These are phyloP conservation scores for Plagiodera versicolora DNA, from an alignment of 2,888 invertebrate species.

Conservation along the genomic window DNA sequence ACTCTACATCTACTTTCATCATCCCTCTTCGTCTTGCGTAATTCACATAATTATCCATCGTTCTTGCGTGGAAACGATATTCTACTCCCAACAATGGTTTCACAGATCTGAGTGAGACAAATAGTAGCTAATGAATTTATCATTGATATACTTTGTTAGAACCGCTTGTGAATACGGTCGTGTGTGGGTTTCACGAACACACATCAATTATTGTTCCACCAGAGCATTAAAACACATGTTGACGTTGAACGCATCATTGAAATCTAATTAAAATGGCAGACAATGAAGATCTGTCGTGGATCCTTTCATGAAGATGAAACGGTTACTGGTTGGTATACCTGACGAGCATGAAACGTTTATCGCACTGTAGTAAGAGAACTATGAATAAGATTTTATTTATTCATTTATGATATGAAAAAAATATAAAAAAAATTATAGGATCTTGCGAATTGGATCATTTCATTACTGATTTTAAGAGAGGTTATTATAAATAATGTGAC, in stretches of 20 bases:
- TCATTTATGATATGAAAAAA: too few relatives aligned
- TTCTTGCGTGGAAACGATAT: not conserved
- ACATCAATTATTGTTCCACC: slow-evolving; percentile 3
- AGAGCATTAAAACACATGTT: not conserved
- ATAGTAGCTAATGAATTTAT: not conserved
- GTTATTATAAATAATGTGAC: too few relatives aligned
- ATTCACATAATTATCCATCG: not conserved
- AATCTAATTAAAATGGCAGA: not conserved
- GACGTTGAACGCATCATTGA: not conserved
- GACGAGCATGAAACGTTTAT: too few relatives aligned
- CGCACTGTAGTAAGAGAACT: too few relatives aligned
- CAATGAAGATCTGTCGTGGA: not conserved
- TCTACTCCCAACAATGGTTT: not conserved
- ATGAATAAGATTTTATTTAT: too few relatives aligned
- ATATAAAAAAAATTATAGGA: too few relatives aligned
- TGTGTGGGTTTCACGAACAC: not conserved
- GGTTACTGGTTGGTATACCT: not conserved
- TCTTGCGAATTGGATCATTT: too few relatives aligned
- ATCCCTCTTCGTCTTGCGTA: not conserved
- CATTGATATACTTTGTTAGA: not conserved
- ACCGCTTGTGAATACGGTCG: not conserved
- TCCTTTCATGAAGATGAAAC: not conserved
- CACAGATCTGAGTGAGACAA: not conserved
- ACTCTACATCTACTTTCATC: not conserved
- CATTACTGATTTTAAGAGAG: too few relatives aligned